Evolutionary conservation across 2,888 invertebrate genomes (phyloP).

Genomic region (Pasiphila rectangulata): DNA sequence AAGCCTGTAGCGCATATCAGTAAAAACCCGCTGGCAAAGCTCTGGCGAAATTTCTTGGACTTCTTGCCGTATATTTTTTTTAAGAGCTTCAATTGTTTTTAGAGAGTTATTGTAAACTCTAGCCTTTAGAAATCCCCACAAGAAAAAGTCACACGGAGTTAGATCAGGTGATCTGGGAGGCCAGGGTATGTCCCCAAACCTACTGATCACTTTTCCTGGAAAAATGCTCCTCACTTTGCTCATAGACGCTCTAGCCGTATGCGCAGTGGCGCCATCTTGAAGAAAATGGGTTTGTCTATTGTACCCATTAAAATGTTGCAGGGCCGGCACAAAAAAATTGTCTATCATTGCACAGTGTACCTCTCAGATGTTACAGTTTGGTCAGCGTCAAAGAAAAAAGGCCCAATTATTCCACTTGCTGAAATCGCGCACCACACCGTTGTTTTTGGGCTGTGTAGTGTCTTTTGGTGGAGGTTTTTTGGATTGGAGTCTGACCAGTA

Average conservation of each 20-base stretch:
- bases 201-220: neutral
- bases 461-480: conserved; percentile 3
- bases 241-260: neutral
- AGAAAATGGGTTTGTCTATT: neutral
- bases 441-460: conserved; percentile 6
- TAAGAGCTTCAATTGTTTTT: neutral
- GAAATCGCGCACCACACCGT: neutral
- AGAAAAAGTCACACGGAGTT: neutral
- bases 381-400: neutral
- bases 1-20: neutral
- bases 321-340: neutral
- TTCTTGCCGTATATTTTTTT: conserved; percentile 1
- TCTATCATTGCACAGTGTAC: conserved; percentile 1
- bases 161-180: neutral
- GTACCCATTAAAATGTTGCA: neutral
- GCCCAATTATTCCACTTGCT: neutral
- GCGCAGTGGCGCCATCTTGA: neutral
- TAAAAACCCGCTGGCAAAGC: too few species aligned
- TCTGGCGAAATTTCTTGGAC: too few species aligned
- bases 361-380: conserved; percentile 1
- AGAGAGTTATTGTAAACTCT: neutral
- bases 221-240: too few species aligned
- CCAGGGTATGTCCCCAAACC: neutral
- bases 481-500: conserved; percentile 1
- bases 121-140: neutral